phyloP scores from a whole-genome alignment of 2,797 vertebrate species.

The Enteromius argenteus region DNA sequence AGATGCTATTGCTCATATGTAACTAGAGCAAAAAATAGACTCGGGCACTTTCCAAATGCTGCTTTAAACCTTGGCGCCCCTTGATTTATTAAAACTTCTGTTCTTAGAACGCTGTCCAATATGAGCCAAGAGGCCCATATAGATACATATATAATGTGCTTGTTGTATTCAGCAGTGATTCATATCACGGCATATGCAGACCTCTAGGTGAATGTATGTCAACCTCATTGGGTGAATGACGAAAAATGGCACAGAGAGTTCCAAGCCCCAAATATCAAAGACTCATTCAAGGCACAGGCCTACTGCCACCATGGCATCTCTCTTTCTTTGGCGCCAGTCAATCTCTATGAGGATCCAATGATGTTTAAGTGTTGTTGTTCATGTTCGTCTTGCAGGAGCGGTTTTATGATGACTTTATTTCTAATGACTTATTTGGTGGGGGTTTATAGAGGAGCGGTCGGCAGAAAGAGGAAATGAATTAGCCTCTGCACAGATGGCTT shows the following conservation, averaged over 20 bases:
- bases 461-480: slow-evolving; percentile 75
- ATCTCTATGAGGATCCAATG: slow-evolving; percentile 24
- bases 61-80: slow-evolving; percentile 10
- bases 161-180: slow-evolving; percentile 24
- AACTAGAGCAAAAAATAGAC: slow-evolving; percentile 69
- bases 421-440: slow-evolving; percentile 69
- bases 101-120: slow-evolving; percentile 44
- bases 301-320: slow-evolving; percentile 2
- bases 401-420: slow-evolving; percentile 68
- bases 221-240: slow-evolving; percentile 30
- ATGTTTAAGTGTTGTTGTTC: slow-evolving; percentile 50
- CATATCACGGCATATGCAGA: neutral
- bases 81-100: slow-evolving; percentile 51
- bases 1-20: slow-evolving; percentile 75
- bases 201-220: slow-evolving; percentile 14
- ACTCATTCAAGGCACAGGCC: neutral
- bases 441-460: slow-evolving; percentile 73
- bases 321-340: slow-evolving; percentile 15
- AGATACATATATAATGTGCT: slow-evolving; percentile 37
- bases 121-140: slow-evolving; percentile 41
- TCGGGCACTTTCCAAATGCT: slow-evolving; percentile 47
- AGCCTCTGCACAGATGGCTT: slow-evolving; percentile 74
- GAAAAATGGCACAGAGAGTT: slow-evolving; percentile 15
- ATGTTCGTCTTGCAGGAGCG: slow-evolving; percentile 44
- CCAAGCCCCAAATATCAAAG: slow-evolving; percentile 28